Conservation (phyloP, 2,888 invertebrate genomes). For the Yponomeuta malinellus region DNA sequence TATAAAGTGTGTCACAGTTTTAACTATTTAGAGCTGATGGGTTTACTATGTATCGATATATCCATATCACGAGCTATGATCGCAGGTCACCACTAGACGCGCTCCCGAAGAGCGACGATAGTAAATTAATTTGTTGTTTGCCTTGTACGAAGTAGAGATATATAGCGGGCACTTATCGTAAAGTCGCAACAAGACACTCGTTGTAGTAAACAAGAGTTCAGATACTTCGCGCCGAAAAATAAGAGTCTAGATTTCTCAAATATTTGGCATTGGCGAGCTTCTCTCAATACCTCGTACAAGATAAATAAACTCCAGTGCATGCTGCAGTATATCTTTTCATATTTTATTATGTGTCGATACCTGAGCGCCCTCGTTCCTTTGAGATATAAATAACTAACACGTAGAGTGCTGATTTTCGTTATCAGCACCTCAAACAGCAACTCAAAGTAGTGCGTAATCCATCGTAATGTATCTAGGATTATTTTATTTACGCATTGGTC, state of each 20-base stretch:
- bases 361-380: not conserved
- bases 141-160: not conserved
- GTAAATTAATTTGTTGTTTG: not conserved
- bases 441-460: constrained; percentile 23
- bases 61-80: not conserved
- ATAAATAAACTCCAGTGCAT: not conserved
- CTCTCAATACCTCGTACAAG: not conserved
- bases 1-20: too few relatives aligned
- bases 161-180: too few relatives aligned
- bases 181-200: not conserved
- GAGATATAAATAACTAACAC: constrained; percentile 14
- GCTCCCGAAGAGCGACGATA: not conserved
- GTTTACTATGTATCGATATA: not conserved
- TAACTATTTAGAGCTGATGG: too few relatives aligned
- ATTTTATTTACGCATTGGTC: constrained; percentile 24
- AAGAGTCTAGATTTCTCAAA: not conserved
- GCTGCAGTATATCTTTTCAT: not conserved
- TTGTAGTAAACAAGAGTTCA: not conserved
- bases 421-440: too few relatives aligned
- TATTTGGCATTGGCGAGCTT: not conserved
- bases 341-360: not conserved
- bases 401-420: constrained; percentile 6
- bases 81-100: not conserved
- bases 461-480: constrained; percentile 27
- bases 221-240: not conserved